Evolutionary conservation across 2,888 invertebrate genomes (phyloP), one percentile per base, ranked within the genome.

Genomic region (Megastigmus dorsalis): DNA sequence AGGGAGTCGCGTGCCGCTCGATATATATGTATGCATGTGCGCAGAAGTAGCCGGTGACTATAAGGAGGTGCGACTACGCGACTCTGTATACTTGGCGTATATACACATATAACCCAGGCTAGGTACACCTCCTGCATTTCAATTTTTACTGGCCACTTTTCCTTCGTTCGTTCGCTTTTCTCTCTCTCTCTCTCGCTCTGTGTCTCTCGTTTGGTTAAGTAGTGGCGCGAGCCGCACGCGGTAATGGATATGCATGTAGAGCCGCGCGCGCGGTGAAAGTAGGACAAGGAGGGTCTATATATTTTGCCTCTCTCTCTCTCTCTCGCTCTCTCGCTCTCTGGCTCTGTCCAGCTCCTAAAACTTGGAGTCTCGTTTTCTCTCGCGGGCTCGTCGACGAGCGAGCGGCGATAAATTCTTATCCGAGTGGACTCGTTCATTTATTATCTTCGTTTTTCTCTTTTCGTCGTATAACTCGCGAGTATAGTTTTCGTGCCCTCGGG

Each of bases 191-290:
- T 48, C 20, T 23, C 9, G n/a, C n/a, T 48, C 13, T 45, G 10
- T 50, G 23, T 45, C 18, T 28, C 48, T 2, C 6, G 18, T n/a
- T n/a, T n/a, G 62, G 7, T 43, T 43, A 59, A 59, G 41, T 54
- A 13, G 15, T 36, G 26, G 33, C n/a, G 36, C 15, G 50, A 20
- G 15, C 41, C 33, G 66, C 30, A 10, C 36, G 20, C n/a, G 3
- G 38, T 50, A 59, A 38, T 62, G 36, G 43, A 38, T 33, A 23
- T 62, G 55, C 28, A 45, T 26, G 33, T 38, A 57, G 20, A 5
- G 43, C 48, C 6, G 30, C 20, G 30, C n/a, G 10, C 10, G 52
- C 23, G 67, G 73, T 60, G 73, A 73, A 73, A 73, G 73, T 73
- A 62, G 73, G 55, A 62, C 73, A 41, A 36, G 55, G 54, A 67